Conservation (phyloP, 1,140 invertebrate species). For the Solen grandis region DNA sequence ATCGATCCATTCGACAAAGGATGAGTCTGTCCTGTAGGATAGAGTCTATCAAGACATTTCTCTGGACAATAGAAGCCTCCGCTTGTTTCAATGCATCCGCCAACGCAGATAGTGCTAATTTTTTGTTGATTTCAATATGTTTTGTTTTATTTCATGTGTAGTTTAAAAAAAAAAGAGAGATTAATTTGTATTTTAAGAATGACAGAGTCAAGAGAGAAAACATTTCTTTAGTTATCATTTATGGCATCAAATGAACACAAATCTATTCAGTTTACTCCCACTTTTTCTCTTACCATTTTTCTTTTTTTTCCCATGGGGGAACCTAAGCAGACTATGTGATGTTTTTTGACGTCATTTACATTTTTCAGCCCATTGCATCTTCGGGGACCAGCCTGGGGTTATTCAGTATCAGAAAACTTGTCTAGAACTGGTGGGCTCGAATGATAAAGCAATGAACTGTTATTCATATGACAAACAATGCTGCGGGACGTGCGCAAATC, state of each 20-base stretch:
- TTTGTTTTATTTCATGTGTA: no score
- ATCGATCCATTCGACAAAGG: no score
- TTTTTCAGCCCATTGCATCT: conserved; percentile 6
- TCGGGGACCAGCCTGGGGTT: conserved; percentile 41
- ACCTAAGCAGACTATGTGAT: background rate
- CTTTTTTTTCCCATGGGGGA: background rate
- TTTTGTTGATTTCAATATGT: no score
- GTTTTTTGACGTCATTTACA: no score
- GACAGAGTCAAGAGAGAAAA: background rate
- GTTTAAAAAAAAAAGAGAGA: no score
- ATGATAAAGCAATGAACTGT: conserved; percentile 2
- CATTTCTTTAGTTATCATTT: background rate
- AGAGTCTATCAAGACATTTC: no score
- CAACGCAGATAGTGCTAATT: no score
- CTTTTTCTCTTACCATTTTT: background rate
- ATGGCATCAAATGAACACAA: background rate
- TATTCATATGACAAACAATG: conserved; percentile 28
- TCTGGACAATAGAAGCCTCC: no score
- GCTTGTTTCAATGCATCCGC: no score
- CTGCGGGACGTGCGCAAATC: conserved; percentile 14
- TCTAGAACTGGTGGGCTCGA: background rate
- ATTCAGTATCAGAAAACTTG: background rate
- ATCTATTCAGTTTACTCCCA: no score
- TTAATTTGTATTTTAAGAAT: background rate
- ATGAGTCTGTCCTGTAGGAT: no score